These are phyloP conservation scores for Drosophila mayaguana DNA, from an alignment of 2,888 invertebrate species.

Conservation along the genomic window DNA sequence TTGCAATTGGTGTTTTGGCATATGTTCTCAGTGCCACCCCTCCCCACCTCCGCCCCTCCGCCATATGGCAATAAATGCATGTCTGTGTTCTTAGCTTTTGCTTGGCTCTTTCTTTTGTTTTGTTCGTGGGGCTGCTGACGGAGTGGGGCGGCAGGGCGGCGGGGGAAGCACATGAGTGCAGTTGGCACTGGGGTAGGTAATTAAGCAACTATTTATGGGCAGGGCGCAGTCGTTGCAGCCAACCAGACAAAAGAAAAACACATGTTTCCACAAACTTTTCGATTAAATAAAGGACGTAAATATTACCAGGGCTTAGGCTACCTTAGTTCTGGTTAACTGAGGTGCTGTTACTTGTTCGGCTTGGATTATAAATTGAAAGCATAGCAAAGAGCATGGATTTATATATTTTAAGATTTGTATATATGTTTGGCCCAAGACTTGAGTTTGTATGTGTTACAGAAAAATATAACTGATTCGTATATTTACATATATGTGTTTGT, in stretches of 20 bases:
- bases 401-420: neutral
- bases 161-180: conserved; percentile 23
- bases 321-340: neutral
- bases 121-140: conserved; percentile 5
- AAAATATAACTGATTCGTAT: too few relatives aligned
- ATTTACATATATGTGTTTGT: too few relatives aligned
- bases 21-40: conserved; percentile 65
- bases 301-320: neutral
- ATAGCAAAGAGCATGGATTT: neutral
- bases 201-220: conserved; percentile 73
- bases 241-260: conserved; percentile 52
- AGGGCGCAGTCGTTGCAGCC: conserved; percentile 12
- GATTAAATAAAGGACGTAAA: conserved; percentile 30
- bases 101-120: conserved; percentile 45
- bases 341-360: neutral
- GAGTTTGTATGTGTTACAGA: too few relatives aligned
- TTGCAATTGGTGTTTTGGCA: conserved; percentile 82
- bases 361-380: neutral
- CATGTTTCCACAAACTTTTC: conserved; percentile 51
- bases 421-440: too few relatives aligned
- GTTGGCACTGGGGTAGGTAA: conserved; percentile 71
- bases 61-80: neutral
- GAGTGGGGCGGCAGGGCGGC: neutral
- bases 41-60: neutral
- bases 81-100: conserved; percentile 30